Conservation (phyloP, 2,113 vertebrate genomes). For the Platichthys stellatus region DNA sequence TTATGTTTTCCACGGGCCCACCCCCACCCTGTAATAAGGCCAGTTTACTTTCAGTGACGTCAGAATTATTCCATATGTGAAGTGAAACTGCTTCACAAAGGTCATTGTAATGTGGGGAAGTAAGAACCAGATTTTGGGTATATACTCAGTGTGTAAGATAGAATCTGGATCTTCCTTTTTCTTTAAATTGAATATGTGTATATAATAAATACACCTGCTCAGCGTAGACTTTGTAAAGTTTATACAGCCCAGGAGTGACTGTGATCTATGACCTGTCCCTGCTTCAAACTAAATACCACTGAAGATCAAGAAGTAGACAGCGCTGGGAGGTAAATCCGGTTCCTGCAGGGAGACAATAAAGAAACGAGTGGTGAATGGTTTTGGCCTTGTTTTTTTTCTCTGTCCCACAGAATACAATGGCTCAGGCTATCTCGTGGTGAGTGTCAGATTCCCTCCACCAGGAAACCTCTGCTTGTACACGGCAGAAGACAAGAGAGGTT, state of each 20-base stretch:
- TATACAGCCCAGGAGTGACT: not conserved
- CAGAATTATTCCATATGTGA: not conserved
- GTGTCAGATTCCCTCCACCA: slow-evolving; percentile 19
- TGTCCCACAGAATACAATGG: slow-evolving; percentile 9
- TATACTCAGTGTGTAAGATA: not conserved
- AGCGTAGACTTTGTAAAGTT: not conserved
- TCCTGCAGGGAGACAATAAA: slow-evolving; percentile 1
- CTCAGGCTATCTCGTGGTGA: slow-evolving; percentile 3
- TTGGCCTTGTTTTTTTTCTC: not conserved
- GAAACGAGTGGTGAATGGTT: slow-evolving; percentile 18
- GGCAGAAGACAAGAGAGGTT: not conserved
- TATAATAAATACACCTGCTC: not conserved
- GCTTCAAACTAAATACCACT: not conserved
- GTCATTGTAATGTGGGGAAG: not conserved
- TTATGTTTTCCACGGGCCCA: not conserved
- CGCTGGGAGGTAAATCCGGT: slow-evolving; percentile 21
- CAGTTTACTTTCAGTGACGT: not conserved
- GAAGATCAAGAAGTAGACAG: not conserved
- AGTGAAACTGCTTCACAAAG: slow-evolving; percentile 8
- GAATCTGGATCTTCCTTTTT: not conserved
- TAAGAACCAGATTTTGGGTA: not conserved
- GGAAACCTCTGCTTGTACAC: not conserved
- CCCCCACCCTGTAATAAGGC: too few relatives aligned
- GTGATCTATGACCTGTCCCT: slow-evolving; percentile 13
- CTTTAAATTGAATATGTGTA: not conserved